These are phyloP conservation scores for Etheostoma cragini DNA, from an alignment of 2,113 vertebrate genomes.

Conservation along the genomic window DNA sequence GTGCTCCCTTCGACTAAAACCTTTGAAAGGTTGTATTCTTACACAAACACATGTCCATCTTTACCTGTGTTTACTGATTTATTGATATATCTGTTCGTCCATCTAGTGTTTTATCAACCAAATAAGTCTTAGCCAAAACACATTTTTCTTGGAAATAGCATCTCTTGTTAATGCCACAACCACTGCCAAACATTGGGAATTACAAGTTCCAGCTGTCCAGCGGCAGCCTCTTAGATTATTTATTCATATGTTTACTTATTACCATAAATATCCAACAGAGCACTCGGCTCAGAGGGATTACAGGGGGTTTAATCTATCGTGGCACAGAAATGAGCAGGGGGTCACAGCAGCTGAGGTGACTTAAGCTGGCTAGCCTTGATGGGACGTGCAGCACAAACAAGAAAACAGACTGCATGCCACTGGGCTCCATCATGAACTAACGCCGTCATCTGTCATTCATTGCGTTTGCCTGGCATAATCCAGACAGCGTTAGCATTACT, in stretches of 20 bases:
- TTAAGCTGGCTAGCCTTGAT: constrained; percentile 75
- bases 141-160: constrained; percentile 63
- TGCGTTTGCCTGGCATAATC: constrained; percentile 34
- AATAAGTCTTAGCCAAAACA: constrained; percentile 17
- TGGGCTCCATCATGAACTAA: constrained; percentile 38
- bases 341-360: constrained; percentile 78
- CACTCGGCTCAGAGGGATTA: constrained; percentile 76
- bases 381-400: constrained; percentile 74
- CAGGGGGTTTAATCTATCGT: constrained; percentile 77
- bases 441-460: constrained; percentile 67
- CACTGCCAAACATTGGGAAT: constrained; percentile 63
- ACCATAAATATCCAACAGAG: constrained; percentile 78
- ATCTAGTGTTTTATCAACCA: background rate
- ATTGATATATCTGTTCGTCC: constrained; percentile 3
- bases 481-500: constrained; percentile 32
- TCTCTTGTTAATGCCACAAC: constrained; percentile 53
- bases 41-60: background rate
- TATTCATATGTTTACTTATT: constrained; percentile 83
- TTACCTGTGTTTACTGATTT: background rate
- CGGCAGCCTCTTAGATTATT: constrained; percentile 73
- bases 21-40: background rate
- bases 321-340: constrained; percentile 82
- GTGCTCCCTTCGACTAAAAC: background rate
- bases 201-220: constrained; percentile 70
- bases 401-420: constrained; percentile 68